Conservation (phyloP, 2,113 vertebrate species). For the Leucopternis melanops region DNA sequence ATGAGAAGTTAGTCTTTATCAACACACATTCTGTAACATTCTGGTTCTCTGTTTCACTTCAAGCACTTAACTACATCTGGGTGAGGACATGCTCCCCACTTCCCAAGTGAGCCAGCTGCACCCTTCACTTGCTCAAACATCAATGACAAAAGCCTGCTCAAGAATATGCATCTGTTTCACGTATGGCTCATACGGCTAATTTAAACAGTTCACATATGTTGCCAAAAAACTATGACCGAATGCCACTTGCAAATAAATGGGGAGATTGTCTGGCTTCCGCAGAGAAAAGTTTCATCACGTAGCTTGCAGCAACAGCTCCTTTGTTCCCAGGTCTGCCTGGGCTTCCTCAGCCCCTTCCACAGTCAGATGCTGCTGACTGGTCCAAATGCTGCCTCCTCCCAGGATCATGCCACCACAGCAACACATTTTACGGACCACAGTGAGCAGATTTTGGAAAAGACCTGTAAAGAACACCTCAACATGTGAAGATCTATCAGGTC, state of each 20-base stretch:
- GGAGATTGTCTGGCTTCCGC: slow-evolving; percentile 32
- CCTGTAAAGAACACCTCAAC: not conserved
- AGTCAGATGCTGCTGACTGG: not conserved
- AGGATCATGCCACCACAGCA: not conserved
- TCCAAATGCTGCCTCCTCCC: not conserved
- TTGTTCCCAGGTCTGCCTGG: slow-evolving; percentile 2
- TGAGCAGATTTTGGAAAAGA: not conserved
- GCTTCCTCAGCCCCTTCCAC: not conserved
- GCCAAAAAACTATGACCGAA: slow-evolving; percentile 49
- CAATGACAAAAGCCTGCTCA: not conserved
- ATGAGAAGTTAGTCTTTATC: not conserved
- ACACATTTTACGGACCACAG: not conserved
- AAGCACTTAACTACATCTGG: not conserved
- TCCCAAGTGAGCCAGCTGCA: slow-evolving; percentile 38
- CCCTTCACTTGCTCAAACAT: not conserved
- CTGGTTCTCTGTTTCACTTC: not conserved
- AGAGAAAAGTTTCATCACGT: not conserved
- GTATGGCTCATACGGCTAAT: not conserved
- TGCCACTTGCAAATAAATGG: slow-evolving; percentile 34
- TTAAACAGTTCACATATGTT: slow-evolving; percentile 57
- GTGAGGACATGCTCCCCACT: slow-evolving; percentile 14
- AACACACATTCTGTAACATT: not conserved
- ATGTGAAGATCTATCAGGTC: not conserved
- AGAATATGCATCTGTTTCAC: slow-evolving; percentile 52
- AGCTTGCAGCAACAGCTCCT: not conserved